These are phyloP conservation scores for Dinocampus coccinellae DNA, from an alignment of 2,888 invertebrate species.

Conservation along the genomic window DNA sequence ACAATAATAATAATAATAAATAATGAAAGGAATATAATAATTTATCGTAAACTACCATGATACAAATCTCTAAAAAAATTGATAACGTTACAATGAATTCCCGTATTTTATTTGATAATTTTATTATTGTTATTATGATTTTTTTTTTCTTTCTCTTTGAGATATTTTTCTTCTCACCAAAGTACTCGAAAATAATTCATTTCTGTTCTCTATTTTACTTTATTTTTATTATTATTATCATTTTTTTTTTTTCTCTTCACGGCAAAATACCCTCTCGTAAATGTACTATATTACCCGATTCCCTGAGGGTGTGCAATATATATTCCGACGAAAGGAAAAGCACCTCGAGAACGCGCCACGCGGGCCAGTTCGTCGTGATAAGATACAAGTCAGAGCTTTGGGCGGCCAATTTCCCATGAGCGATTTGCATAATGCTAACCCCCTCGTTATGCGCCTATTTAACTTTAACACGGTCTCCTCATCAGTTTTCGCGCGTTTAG, in stretches of 20 bases:
- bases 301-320: constrained; percentile 41
- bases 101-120: no score
- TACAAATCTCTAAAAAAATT: not conserved
- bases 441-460: constrained; percentile 65
- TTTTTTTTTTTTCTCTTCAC: not conserved
- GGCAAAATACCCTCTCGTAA: not conserved
- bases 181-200: not conserved
- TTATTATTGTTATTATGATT: no score
- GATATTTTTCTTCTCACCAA: not conserved
- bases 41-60: no score
- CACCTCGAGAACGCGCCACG: constrained; percentile 25
- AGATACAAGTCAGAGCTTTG: constrained; percentile 56
- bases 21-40: no score
- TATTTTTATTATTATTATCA: no score
- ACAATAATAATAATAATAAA: no score
- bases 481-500: constrained; percentile 22
- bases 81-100: no score
- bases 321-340: not conserved
- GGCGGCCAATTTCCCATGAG: constrained; percentile 53
- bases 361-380: constrained; percentile 52
- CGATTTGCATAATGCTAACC: constrained; percentile 65
- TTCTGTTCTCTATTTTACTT: not conserved
- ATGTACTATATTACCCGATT: not conserved
- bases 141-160: not conserved
- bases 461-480: constrained; percentile 50